Conservation (phyloP, 2,888 invertebrate species). For the Agonopterix arenella region DNA sequence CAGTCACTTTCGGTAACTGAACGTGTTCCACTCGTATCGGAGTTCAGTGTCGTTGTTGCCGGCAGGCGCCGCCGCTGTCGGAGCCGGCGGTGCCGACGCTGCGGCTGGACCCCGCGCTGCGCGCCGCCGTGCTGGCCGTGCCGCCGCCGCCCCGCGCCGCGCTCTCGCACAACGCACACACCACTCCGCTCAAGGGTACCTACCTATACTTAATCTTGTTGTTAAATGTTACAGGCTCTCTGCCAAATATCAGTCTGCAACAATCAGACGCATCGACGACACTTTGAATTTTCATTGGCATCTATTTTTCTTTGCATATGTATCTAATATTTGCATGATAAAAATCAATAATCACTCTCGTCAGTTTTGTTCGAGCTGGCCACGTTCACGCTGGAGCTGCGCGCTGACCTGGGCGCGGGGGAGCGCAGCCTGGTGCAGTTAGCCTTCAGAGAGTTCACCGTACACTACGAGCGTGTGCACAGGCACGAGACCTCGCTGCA, state of each 20-base stretch:
- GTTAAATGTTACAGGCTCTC: too few relatives aligned
- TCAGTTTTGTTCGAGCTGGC: conserved; percentile 84
- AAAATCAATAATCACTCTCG: not conserved
- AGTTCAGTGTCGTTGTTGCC: too few relatives aligned
- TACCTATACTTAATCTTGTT: too few relatives aligned
- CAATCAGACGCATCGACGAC: too few relatives aligned
- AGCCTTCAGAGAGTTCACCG: conserved; percentile 88
- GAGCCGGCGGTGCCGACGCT: conserved; percentile 63
- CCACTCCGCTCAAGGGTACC: conserved; percentile 9
- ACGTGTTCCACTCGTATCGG: too few relatives aligned
- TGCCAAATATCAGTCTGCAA: too few relatives aligned
- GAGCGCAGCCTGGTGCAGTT: conserved; percentile 90
- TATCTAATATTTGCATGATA: too few relatives aligned
- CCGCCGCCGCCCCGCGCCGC: conserved; percentile 26
- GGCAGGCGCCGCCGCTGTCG: conserved; percentile 22
- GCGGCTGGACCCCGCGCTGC: conserved; percentile 79
- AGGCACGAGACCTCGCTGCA: conserved; percentile 84
- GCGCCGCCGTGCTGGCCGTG: conserved; percentile 71
- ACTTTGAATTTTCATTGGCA: too few relatives aligned
- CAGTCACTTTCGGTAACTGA: too few relatives aligned
- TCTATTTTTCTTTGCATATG: too few relatives aligned
- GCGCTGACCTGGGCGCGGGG: conserved; percentile 81
- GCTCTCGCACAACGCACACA: conserved; percentile 8
- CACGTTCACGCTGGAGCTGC: conserved; percentile 84
- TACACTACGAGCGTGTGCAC: conserved; percentile 83